Base-by-base conservation (phyloP, 2,797 vertebrate species). In the Sebastes trivittatus region DNA sequence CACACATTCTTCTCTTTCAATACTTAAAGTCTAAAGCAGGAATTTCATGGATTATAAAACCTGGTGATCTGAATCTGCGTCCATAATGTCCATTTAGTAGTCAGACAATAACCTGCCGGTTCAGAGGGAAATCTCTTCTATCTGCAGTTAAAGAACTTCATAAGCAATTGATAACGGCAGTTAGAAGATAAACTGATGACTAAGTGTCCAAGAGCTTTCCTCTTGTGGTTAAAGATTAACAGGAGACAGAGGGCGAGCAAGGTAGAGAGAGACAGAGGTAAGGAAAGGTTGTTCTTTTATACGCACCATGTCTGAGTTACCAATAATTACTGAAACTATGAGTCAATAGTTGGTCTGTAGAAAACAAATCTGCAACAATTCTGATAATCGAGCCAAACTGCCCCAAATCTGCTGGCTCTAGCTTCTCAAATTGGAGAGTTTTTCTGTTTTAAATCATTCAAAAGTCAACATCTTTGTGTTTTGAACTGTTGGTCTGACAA, bases 121-220 rank as follows among this genome's bases (percentile, higher is more conserved):
- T 72, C 62, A 66, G 18, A 60, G 64, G 20, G 61, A 76, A 69
- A 80, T 78, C 63, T 78, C 79, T 1, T 46, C 69, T 55, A 75
- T 88, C 81, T 56, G 72, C 75, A n/a, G 75, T 52, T 55, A 54
- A 78, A 72, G 58, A 68, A 74, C 72, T 74, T 78, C 72, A 85
- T 32, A 64, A 78, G 69, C 52, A 7, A 25, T 6, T 38, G 78
- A 90, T 81, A 81, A 79, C 68, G 18, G 29, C 60, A 22, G 52
- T 23, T 1, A 46, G 62, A 13, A 72, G 79, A 86, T 77, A 70
- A 82, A 82, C 14, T 72, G 82, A 80, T 67, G 75, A 84, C 68
- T 59, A 29, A 55, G 75, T 46, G 81, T 85, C 56, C 34, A 13
- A 36, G 49, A 63, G 67, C 20, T 66, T 67, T 62, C 30, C 52